phyloP scores from a whole-genome alignment of 2,113 vertebrate genomes.

The Colaptes auratus region DNA sequence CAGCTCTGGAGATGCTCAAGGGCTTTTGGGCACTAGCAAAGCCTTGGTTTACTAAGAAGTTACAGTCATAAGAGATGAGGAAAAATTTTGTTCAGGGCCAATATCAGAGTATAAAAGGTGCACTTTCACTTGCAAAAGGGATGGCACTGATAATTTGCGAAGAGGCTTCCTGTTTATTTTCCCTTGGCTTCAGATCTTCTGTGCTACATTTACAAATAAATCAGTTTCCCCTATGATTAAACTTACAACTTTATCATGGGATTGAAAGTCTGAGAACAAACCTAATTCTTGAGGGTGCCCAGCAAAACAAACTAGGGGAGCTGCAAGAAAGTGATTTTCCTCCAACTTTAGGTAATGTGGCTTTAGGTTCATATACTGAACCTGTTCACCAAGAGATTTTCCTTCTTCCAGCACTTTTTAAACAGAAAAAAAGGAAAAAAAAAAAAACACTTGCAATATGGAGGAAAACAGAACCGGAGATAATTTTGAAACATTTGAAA shows the following conservation, averaged over 20 bases:
- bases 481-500: neutral
- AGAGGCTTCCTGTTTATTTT: neutral
- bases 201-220: neutral
- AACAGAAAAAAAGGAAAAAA: neutral
- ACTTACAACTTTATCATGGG: neutral
- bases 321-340: neutral
- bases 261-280: neutral
- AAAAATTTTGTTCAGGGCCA: neutral
- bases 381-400: constrained; percentile 2
- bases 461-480: constrained; percentile 10
- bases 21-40: neutral
- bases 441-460: neutral
- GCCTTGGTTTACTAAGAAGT: neutral
- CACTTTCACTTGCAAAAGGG: neutral
- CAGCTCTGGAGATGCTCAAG: neutral
- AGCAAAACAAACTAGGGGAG: neutral
- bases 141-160: neutral
- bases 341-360: neutral
- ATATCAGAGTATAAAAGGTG: neutral
- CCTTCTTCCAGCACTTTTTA: constrained; percentile 11
- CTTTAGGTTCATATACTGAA: neutral
- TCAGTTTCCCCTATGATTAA: neutral
- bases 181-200: neutral
- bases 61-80: neutral
- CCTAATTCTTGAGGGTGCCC: neutral